Evolutionary conservation across 53 echinoderm and acorn worm species (phyloP).

Genomic region (Echinarachnius parma): DNA sequence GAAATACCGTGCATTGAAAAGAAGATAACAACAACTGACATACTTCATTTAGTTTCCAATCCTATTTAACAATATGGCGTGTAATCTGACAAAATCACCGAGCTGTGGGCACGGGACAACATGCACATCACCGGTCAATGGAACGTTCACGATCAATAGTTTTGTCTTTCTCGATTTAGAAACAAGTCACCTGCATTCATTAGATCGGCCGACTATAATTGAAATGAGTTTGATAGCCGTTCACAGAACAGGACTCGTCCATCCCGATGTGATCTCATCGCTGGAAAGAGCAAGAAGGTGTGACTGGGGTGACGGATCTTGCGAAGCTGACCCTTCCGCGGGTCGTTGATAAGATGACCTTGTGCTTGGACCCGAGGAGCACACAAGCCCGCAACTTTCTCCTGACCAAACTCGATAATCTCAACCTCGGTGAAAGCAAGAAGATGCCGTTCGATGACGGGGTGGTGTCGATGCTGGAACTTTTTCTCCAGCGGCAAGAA

Average conservation of each 20-base stretch:
- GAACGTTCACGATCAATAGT: too few relatives aligned
- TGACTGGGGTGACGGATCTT: neutral
- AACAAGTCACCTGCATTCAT: slow-evolving; percentile 41
- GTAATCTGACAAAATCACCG: too few relatives aligned
- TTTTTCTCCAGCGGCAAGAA: slow-evolving; percentile 57
- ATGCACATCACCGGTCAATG: too few relatives aligned
- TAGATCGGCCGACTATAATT: slow-evolving; percentile 78
- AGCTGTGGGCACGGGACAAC: too few relatives aligned
- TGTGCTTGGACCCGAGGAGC: slow-evolving; percentile 69
- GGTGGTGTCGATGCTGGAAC: slow-evolving; percentile 47
- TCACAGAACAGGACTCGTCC: slow-evolving; percentile 56
- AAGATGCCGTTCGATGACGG: slow-evolving; percentile 52
- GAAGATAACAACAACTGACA: too few relatives aligned
- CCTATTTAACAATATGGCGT: too few relatives aligned
- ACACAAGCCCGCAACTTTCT: slow-evolving; percentile 39
- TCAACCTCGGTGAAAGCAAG: slow-evolving; percentile 45
- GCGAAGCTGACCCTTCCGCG: slow-evolving; percentile 41
- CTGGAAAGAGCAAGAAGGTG: neutral
- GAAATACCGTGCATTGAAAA: too few relatives aligned
- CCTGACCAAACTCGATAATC: slow-evolving; percentile 62
- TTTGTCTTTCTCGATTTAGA: slow-evolving; percentile 93
- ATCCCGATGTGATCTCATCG: neutral
- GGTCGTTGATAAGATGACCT: slow-evolving; percentile 66
- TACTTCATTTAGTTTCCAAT: too few relatives aligned
- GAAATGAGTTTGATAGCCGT: slow-evolving; percentile 82